These are phyloP conservation scores for Ia io DNA, from an alignment of 2,113 vertebrate species.

Conservation along the genomic window DNA sequence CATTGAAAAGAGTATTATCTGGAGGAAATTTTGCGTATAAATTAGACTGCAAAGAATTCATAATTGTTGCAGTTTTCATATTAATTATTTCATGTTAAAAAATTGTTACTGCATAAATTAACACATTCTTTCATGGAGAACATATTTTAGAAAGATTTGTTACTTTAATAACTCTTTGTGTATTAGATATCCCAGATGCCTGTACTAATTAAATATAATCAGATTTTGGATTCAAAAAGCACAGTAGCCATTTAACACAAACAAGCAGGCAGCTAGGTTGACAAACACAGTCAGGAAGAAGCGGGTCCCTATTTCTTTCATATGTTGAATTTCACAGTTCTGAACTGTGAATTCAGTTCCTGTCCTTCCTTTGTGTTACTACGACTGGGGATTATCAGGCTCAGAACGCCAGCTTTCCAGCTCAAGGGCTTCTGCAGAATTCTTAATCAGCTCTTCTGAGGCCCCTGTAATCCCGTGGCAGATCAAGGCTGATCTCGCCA, in stretches of 20 bases:
- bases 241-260: conserved; percentile 71
- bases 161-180: conserved; percentile 80
- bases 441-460: conserved; percentile 65
- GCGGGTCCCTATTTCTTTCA: conserved; percentile 37
- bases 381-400: conserved; percentile 51
- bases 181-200: conserved; percentile 79
- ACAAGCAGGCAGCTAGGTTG: conserved; percentile 66
- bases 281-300: conserved; percentile 52
- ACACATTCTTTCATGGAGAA: conserved; percentile 76
- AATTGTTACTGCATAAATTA: conserved; percentile 77
- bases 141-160: conserved; percentile 81
- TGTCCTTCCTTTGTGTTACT: conserved; percentile 61
- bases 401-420: conserved; percentile 16
- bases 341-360: conserved; percentile 46
- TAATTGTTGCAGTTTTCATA: conserved; percentile 76
- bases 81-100: conserved; percentile 79
- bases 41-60: conserved; percentile 73
- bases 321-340: conserved; percentile 47
- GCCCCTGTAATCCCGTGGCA: conserved; percentile 60
- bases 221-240: conserved; percentile 74
- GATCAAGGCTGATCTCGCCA: conserved; percentile 63
- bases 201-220: conserved; percentile 77
- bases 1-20: conserved; percentile 72
- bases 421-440: conserved; percentile 65
- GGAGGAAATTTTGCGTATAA: conserved; percentile 71